Evolutionary conservation across 2,113 vertebrate genomes (phyloP).

Genomic region (cat (Felis catus)): DNA sequence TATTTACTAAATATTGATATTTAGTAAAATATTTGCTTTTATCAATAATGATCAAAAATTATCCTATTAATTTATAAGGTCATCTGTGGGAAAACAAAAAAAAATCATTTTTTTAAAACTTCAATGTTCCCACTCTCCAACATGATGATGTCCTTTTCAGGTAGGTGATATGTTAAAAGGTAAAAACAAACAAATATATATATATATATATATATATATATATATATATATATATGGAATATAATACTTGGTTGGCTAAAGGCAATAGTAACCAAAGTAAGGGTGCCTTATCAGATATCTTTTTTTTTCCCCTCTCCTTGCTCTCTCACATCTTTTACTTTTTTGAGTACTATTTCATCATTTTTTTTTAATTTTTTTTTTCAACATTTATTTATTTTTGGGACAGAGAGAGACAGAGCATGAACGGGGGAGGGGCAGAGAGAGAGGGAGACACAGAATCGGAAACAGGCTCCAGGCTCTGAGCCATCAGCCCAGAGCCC

Average conservation of each 20-base stretch:
- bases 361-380: too few relatives aligned
- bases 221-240: background rate
- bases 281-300: background rate
- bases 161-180: background rate
- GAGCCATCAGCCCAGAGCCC: too few relatives aligned
- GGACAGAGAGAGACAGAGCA: too few relatives aligned
- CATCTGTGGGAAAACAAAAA: background rate
- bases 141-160: background rate
- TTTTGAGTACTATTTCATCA: background rate
- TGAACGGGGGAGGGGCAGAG: too few relatives aligned
- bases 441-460: too few relatives aligned
- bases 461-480: too few relatives aligned
- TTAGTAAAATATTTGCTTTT: background rate
- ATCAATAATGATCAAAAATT: background rate
- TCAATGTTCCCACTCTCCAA: background rate
- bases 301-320: background rate
- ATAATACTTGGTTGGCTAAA: background rate
- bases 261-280: background rate
- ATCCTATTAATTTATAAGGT: background rate
- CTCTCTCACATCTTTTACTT: background rate
- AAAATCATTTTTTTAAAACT: background rate
- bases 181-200: background rate
- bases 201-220: too few relatives aligned
- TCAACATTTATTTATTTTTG: too few relatives aligned
- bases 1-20: constrained; percentile 3